Conservation (phyloP, 2,113 vertebrate species). For the Alectura lathami region DNA sequence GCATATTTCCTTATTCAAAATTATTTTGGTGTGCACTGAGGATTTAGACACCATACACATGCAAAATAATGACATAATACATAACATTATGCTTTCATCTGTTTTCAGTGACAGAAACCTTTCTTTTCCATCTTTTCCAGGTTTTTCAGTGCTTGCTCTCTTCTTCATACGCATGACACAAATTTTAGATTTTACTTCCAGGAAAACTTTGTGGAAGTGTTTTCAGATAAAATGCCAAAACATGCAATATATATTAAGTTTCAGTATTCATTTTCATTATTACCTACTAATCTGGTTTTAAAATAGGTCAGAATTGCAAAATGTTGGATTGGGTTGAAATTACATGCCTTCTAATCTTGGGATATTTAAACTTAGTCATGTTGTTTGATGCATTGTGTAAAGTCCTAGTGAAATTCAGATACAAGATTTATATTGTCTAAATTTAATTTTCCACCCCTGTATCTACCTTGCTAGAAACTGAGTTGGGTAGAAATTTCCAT, state of each 20-base stretch:
- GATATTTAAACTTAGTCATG: not conserved
- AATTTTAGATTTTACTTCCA: not conserved
- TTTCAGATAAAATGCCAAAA: not conserved
- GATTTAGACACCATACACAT: accelerated
- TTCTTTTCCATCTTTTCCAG: not conserved
- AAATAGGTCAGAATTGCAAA: not conserved
- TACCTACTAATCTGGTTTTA: not conserved
- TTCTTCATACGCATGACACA: not conserved
- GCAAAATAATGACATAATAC: not conserved
- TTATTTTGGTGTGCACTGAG: not conserved
- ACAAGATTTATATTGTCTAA: not conserved
- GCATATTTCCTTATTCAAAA: not conserved
- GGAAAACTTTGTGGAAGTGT: not conserved
- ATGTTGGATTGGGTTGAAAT: not conserved
- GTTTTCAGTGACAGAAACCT: not conserved
- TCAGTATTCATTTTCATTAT: not conserved
- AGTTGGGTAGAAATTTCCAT: not conserved
- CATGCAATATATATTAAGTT: not conserved
- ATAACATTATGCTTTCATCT: not conserved
- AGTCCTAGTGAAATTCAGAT: not conserved
- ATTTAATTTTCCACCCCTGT: not conserved
- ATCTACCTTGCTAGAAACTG: not conserved
- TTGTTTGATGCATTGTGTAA: not conserved
- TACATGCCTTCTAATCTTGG: not conserved
- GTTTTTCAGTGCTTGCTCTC: not conserved